Base-by-base conservation (phyloP, 2,113 vertebrate genomes). In the Hucho hucho region DNA sequence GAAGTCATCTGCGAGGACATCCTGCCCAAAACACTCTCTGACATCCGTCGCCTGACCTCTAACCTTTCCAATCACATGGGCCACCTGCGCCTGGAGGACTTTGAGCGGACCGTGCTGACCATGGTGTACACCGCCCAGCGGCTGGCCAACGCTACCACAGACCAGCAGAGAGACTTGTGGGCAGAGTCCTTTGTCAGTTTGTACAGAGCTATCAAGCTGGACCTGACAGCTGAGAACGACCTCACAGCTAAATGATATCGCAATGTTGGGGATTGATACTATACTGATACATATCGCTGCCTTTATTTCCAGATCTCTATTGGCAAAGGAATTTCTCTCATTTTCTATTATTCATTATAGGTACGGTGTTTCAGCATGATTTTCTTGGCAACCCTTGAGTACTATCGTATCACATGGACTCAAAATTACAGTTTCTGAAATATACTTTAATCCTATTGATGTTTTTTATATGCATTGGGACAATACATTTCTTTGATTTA, bases 81-180 rank as follows among this genome's bases (percentile, higher is more conserved):
- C 1, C 66, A 65, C 70, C 92, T 98, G 81, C 92, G 87, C 75
- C 94, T 91, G 78, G 93, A 94, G 3, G 95, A 97, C 81, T 97
- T 96, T 85, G 95, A 97, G 86, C 92, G 92, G 77, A 95, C 90
- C 0, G 83, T 94, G 7, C 71, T 97, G 81, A 98, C 95, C 1
- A 88, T 97, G 86, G 94, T 94, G 4, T 95, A 95, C 67, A 67
- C 90, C 0, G 87, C 93, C 73, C 92, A 96, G 72, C 92, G 90
- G 72, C 86, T 92, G 18, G 90, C 90, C 68, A 86, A 82, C 89
- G 20, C 53, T 20, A 56, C 53, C 5, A 81, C 81, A 6, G 90
- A 87, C 16, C 86, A 94, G 73, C 95, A 97, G 83, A 95, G 90
- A 20, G 53, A 93, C 1, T 0, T 84, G 69, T 96, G 96, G 96